Conservation (phyloP, 2,888 invertebrate species). For the Mactromeris polynyma region DNA sequence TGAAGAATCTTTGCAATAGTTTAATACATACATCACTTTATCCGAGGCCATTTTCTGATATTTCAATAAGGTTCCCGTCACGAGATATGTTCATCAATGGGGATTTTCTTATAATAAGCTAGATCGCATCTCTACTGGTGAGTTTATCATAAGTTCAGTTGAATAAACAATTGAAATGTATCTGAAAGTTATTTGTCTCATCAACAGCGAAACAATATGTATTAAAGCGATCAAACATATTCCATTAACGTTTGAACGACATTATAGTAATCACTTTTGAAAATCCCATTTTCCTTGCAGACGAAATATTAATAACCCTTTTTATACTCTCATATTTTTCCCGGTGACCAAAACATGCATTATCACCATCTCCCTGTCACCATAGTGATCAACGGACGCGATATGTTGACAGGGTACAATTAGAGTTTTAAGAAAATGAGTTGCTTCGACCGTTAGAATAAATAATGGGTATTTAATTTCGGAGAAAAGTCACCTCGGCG, state of each 20-base stretch:
- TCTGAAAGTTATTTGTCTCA: too few species aligned
- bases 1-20: too few species aligned
- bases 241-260: not conserved
- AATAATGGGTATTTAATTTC: slow-evolving; percentile 31
- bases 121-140: too few species aligned
- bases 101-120: too few species aligned
- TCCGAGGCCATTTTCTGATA: too few species aligned
- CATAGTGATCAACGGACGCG: slow-evolving; percentile 3
- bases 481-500: not conserved
- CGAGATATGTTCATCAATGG: too few species aligned
- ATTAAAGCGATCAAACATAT: not conserved
- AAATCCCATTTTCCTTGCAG: not conserved
- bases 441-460: not conserved
- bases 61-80: too few species aligned
- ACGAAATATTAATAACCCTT: not conserved
- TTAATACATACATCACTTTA: too few species aligned
- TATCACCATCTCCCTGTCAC: not conserved
- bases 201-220: not conserved
- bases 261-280: not conserved
- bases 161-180: too few species aligned
- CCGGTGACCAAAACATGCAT: not conserved
- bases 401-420: slow-evolving; percentile 44
- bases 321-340: not conserved
- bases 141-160: too few species aligned
- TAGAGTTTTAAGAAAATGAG: slow-evolving; percentile 31